Evolutionary conservation across 1,140 invertebrate species (phyloP).

Genomic region (Bacillus rossius): DNA sequence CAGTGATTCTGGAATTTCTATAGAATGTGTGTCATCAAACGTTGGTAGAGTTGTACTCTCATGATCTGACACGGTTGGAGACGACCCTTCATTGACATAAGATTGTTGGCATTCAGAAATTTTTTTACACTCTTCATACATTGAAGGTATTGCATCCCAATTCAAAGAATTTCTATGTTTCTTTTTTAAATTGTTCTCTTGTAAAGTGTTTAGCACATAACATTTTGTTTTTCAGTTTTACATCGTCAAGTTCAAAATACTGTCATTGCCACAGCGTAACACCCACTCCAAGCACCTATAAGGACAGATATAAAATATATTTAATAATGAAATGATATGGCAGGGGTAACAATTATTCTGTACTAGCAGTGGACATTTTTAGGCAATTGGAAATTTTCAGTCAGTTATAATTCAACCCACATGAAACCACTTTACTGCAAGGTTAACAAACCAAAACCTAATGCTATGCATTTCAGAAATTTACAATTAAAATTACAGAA

Average conservation of each 20-base stretch:
- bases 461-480: too few species aligned
- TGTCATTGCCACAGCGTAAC: not conserved
- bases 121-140: not conserved
- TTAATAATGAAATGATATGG: too few species aligned
- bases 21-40: not conserved
- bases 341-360: too few species aligned
- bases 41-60: not conserved
- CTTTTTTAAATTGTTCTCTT: not conserved
- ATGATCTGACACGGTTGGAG: not conserved
- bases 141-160: not conserved
- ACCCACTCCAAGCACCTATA: conserved; percentile 1
- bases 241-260: not conserved
- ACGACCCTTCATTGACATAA: not conserved
- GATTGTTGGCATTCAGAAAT: too few species aligned
- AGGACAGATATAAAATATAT: not conserved
- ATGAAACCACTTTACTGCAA: too few species aligned
- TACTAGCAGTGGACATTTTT: too few species aligned
- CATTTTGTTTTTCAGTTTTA: not conserved
- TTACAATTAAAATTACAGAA: too few species aligned
- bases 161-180: not conserved
- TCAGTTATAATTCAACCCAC: too few species aligned
- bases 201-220: not conserved
- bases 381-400: too few species aligned
- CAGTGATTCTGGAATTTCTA: not conserved
- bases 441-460: too few species aligned